These are phyloP conservation scores for Platynereis dumerilii DNA, from an alignment of 2,888 invertebrate genomes.

Conservation along the genomic window DNA sequence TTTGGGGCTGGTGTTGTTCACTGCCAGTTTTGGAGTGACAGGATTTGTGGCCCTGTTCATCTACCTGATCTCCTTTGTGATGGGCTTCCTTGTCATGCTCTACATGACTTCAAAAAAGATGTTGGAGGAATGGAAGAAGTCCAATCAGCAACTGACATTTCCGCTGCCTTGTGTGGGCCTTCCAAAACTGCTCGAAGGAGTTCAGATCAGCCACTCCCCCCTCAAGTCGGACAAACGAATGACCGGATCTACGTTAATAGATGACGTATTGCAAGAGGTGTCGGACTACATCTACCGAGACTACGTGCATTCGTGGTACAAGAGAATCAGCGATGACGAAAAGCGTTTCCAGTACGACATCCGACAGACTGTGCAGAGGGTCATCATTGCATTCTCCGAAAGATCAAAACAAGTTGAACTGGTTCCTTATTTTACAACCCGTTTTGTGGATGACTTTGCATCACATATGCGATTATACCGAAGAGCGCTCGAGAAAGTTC, in stretches of 20 bases:
- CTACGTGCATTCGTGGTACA: conserved; percentile 76
- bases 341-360: conserved; percentile 68
- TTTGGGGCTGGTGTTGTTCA: conserved; percentile 31
- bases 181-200: conserved; percentile 44
- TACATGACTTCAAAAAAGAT: conserved; percentile 23
- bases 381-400: conserved; percentile 75
- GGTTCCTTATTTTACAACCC: conserved; percentile 85
- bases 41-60: conserved; percentile 31
- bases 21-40: conserved; percentile 31
- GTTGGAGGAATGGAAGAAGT: conserved; percentile 17
- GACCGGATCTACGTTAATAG: conserved; percentile 85
- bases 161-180: conserved; percentile 34
- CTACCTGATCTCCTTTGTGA: conserved; percentile 22
- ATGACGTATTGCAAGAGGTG: conserved; percentile 82
- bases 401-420: conserved; percentile 85
- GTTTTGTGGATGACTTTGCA: conserved; percentile 88
- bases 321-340: conserved; percentile 71
- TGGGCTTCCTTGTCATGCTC: conserved; percentile 29
- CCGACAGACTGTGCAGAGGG: conserved; percentile 68
- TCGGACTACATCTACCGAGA: conserved; percentile 80
- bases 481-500: conserved; percentile 70
- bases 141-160: conserved; percentile 22
- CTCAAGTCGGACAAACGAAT: conserved; percentile 69
- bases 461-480: conserved; percentile 86
- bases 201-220: conserved; percentile 48